Conservation (phyloP, 2,888 invertebrate genomes). For the Rhagonycha lutea region DNA sequence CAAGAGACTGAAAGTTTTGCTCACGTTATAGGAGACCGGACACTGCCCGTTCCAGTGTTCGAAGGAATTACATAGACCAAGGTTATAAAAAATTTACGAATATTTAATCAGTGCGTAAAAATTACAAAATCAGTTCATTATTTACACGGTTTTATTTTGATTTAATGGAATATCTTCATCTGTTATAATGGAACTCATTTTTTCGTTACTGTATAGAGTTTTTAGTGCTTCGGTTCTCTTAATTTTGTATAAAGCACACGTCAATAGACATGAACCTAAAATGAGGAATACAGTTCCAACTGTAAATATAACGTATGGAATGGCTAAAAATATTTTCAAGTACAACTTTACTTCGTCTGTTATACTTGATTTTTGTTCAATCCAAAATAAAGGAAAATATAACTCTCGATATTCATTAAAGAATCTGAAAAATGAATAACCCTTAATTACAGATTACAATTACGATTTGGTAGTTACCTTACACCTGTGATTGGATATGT, state of each 20-base stretch:
- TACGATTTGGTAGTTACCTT: constrained; percentile 60
- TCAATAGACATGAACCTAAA: not conserved
- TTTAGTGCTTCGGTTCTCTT: not conserved
- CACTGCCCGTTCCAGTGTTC: too few species aligned
- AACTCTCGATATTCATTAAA: constrained; percentile 68
- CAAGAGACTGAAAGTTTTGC: too few species aligned
- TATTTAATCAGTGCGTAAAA: not conserved
- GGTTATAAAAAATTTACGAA: not conserved
- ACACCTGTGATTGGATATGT: constrained; percentile 67
- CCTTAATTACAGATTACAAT: not conserved
- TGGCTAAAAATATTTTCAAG: constrained; percentile 5
- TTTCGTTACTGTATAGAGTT: not conserved
- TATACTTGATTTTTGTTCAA: constrained; percentile 70
- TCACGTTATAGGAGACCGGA: too few species aligned
- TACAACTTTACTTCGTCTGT: constrained; percentile 51
- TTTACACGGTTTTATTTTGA: not conserved
- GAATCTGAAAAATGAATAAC: constrained; percentile 57
- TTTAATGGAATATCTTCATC: not conserved
- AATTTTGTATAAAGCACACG: not conserved
- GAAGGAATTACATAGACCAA: not conserved
- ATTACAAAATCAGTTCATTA: not conserved
- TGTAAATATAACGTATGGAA: constrained; percentile 1
- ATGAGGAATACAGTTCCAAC: not conserved
- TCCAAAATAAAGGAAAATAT: constrained; percentile 79
- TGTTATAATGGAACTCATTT: not conserved